Evolutionary conservation across 1,140 invertebrate species (phyloP), one percentile per base, ranked within the genome.

Genomic region (Holotrichia oblita): DNA sequence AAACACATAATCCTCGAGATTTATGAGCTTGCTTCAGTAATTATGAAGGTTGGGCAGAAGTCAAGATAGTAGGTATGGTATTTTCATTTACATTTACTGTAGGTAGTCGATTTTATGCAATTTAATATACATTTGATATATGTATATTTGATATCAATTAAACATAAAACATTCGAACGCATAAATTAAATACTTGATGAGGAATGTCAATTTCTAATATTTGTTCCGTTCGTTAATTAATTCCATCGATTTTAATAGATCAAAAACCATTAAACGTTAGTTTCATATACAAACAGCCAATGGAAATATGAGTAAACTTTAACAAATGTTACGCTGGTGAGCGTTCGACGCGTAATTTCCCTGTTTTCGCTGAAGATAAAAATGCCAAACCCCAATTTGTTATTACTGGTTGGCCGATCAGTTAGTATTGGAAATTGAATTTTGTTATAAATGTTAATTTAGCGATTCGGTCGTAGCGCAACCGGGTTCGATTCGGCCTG

Each of bases 361-460:
- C 9, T 17, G 48, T n/a, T 55, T 55, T 55, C 48, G 10, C 6
- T 9, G 48, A n/a, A 55, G 48, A 34, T 69, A 69, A 34, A 69
- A 69, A 69, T 27, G 61, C n/a, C 61, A 69, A 69, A 69, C 61
- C 27, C 4, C 61, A 27, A 34, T 69, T 69, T 69, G 61, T 69
- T 69, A 34, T 34, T 27, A 20, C 27, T 24, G 61, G 14, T 55
- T 12, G 48, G 48, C 17, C 61, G 61, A 48, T 17, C n/a, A 17
- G 44, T 48, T 48, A 17, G 61, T 27, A 27, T 14, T 24, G 61
- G 20, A 69, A 69, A 69, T 69, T 69, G 20, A 69, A 69, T 69
- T 69, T 69, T 69, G 61, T 69, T 69, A 69, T 69, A 69, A 69
- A 69, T 69, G 61, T 69, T 69, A 69, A 69, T 69, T 69, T 69